These are phyloP conservation scores for Oxystoma pomonae DNA, from an alignment of 2,888 invertebrate species.

Conservation along the genomic window DNA sequence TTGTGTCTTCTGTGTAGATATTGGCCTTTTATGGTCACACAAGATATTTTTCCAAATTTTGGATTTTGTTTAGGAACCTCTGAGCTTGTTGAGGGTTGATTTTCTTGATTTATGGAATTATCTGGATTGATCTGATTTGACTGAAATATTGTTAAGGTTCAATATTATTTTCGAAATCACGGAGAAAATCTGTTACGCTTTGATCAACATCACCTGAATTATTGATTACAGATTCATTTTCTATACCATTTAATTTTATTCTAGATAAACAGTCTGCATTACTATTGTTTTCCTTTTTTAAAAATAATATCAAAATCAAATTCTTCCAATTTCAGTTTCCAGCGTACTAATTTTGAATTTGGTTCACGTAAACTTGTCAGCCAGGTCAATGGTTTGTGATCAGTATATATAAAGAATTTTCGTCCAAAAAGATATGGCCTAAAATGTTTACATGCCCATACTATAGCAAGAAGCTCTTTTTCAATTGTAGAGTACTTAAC, in stretches of 20 bases:
- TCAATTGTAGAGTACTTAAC: conserved; percentile 23
- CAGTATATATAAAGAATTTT: conserved; percentile 14
- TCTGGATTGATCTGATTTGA: not conserved
- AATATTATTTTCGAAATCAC: not conserved
- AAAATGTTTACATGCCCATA: conserved; percentile 23
- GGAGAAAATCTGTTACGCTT: not conserved
- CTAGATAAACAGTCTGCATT: conserved; percentile 11
- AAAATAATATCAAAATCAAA: conserved; percentile 11
- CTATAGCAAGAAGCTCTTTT: conserved; percentile 24
- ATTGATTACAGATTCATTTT: conserved; percentile 1
- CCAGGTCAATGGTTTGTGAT: conserved; percentile 24
- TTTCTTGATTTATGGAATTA: not conserved
- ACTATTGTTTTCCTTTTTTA: conserved; percentile 11
- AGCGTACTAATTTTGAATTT: conserved; percentile 12
- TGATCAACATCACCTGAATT: not conserved
- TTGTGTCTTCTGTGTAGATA: not conserved
- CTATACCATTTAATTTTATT: conserved; percentile 9
- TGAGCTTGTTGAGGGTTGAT: not conserved
- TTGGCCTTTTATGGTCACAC: not conserved
- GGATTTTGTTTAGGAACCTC: not conserved
- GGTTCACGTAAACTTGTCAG: conserved; percentile 15
- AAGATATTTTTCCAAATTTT: conserved; percentile 2
- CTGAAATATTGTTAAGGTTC: not conserved
- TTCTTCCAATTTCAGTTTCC: conserved; percentile 12
- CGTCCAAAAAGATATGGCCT: conserved; percentile 1